Conservation (phyloP, 2,797 vertebrate genomes). For the Spinibarbus caldwelli region DNA sequence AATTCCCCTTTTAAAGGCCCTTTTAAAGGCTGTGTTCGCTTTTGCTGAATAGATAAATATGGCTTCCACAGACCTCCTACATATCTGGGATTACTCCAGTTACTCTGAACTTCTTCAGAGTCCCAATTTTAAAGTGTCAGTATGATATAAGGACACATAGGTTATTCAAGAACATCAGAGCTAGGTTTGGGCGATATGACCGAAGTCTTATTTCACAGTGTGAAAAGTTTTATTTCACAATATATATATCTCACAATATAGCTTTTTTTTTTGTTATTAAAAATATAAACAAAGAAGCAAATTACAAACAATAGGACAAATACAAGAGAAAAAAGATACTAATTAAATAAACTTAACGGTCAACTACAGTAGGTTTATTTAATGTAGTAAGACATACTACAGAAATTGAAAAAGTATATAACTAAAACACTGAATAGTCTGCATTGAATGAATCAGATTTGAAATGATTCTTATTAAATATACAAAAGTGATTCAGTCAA, state of each 20-base stretch:
- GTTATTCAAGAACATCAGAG: neutral
- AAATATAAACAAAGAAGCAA: too few species aligned
- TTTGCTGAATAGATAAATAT: conserved; percentile 13
- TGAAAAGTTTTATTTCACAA: neutral
- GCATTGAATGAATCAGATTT: neutral
- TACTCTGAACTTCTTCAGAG: neutral
- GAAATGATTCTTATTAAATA: neutral
- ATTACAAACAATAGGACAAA: too few species aligned
- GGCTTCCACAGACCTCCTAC: neutral
- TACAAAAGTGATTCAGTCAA: neutral
- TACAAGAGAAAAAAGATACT: too few species aligned
- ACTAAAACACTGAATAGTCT: neutral
- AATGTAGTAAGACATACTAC: neutral
- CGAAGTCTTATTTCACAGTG: neutral
- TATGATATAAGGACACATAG: neutral
- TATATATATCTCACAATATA: too few species aligned
- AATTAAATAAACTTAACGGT: neutral
- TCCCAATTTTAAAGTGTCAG: neutral
- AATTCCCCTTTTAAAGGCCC: conserved; percentile 14
- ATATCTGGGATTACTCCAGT: neutral
- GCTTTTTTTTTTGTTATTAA: neutral
- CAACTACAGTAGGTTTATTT: too few species aligned
- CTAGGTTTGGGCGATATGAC: neutral
- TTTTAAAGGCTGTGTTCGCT: conserved; percentile 18
- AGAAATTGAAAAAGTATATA: neutral